Conservation (phyloP, 2,113 vertebrate species). For the Chaetura pelagica region DNA sequence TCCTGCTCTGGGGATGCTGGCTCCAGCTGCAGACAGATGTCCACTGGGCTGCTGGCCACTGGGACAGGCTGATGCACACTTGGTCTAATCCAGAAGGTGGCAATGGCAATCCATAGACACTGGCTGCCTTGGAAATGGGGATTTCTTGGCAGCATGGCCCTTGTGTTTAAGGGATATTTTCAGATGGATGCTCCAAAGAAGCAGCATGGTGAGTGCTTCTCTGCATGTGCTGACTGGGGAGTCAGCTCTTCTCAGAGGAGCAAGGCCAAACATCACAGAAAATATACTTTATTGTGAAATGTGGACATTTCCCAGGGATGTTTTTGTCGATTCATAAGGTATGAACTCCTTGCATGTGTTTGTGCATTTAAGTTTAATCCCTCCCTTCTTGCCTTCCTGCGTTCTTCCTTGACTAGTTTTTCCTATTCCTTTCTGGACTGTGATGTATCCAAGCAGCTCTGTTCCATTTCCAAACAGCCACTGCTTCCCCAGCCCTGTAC, state of each 20-base stretch:
- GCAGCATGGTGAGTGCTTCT: neutral
- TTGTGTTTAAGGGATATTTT: accelerated
- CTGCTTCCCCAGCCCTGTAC: accelerated
- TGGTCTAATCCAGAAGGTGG: conserved; percentile 37
- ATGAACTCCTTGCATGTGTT: accelerated
- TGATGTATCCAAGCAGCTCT: neutral
- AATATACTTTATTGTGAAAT: neutral
- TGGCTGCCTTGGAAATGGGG: neutral
- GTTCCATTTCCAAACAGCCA: accelerated
- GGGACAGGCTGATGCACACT: neutral
- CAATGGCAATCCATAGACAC: conserved; percentile 37
- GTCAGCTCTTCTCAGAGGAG: neutral
- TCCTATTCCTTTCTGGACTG: accelerated
- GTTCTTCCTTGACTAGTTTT: neutral
- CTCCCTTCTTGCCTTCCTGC: no score
- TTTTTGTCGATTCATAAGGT: neutral
- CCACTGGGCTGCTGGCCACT: neutral
- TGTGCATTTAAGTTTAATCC: neutral
- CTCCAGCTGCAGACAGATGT: neutral
- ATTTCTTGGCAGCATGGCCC: accelerated
- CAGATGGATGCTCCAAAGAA: neutral
- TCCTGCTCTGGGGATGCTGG: neutral
- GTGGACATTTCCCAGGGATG: accelerated
- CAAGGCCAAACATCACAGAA: neutral
- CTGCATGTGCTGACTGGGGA: accelerated